Evolutionary conservation across 2,113 vertebrate species (phyloP).

Genomic region (Argyrosomus japonicus): DNA sequence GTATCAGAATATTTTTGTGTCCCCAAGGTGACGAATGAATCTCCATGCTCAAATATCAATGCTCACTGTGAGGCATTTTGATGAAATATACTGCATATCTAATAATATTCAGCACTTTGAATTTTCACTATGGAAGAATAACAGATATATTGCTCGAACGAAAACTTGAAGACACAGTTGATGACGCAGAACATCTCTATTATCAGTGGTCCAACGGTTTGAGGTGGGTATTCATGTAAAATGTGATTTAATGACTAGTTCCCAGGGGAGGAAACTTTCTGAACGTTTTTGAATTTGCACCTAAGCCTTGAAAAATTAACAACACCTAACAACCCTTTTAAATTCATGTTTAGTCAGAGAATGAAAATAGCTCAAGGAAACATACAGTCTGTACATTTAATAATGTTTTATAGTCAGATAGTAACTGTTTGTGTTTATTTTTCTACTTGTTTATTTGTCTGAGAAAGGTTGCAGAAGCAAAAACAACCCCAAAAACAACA

Average conservation of each 20-base stretch:
- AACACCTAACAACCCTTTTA: too few relatives aligned
- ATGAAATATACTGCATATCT: background rate
- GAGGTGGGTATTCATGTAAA: background rate
- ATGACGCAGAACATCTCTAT: background rate
- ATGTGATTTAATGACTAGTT: background rate
- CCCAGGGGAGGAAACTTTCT: background rate
- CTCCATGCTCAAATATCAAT: background rate
- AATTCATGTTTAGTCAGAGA: too few relatives aligned
- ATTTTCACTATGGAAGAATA: background rate
- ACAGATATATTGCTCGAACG: background rate
- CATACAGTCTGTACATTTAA: background rate
- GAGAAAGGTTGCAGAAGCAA: background rate
- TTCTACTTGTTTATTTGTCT: background rate
- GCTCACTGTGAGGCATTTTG: background rate
- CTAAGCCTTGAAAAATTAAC: too few relatives aligned
- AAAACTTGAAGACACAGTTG: background rate
- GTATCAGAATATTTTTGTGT: background rate
- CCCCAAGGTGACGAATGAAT: background rate
- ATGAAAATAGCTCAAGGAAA: background rate
- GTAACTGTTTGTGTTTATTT: background rate
- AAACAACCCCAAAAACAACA: background rate
- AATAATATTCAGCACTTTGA: background rate
- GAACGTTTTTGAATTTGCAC: too few relatives aligned
- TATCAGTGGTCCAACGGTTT: background rate
- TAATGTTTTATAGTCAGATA: background rate